Percentiles rank a stretch among this genome's conserved stretches.
These are phyloP conservation scores for Tokudaia muenninki DNA, from an alignment of 2,797 vertebrate species.

Conservation along the genomic window DNA sequence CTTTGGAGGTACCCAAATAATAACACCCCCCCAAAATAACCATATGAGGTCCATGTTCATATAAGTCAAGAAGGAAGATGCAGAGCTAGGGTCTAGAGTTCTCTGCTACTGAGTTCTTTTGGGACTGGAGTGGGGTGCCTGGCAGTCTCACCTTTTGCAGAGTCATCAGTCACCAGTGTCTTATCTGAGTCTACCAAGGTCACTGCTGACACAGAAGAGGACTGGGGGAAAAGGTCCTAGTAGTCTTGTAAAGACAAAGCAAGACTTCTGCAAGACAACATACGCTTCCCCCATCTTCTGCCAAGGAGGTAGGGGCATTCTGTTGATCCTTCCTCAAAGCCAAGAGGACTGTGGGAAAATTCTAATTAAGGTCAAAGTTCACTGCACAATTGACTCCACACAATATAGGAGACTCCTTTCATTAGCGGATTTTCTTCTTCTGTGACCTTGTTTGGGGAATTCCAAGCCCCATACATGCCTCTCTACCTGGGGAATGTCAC, in stretches of 20 bases:
- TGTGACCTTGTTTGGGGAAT: background rate
- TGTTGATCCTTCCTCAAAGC: background rate
- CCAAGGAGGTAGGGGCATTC: background rate
- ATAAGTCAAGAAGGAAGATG: background rate
- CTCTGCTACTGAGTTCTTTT: background rate
- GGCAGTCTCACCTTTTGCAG: background rate
- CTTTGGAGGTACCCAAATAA: background rate
- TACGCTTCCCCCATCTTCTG: fast-evolving
- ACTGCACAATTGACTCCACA: no score
- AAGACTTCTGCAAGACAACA: background rate
- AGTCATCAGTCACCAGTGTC: fast-evolving
- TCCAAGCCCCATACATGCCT: background rate
- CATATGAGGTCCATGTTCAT: background rate
- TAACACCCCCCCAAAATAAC: background rate
- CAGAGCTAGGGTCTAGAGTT: no score
- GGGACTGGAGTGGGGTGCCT: fast-evolving
- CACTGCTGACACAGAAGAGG: background rate
- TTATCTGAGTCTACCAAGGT: background rate
- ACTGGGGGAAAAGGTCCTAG: fast-evolving
- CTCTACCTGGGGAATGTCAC: background rate
- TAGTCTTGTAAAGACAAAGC: fast-evolving
- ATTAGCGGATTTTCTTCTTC: background rate
- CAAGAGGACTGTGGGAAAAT: background rate
- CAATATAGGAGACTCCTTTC: background rate
- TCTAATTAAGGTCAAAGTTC: background rate